Conservation (phyloP, 2,888 invertebrate species). For the Xestia sexstrigata region DNA sequence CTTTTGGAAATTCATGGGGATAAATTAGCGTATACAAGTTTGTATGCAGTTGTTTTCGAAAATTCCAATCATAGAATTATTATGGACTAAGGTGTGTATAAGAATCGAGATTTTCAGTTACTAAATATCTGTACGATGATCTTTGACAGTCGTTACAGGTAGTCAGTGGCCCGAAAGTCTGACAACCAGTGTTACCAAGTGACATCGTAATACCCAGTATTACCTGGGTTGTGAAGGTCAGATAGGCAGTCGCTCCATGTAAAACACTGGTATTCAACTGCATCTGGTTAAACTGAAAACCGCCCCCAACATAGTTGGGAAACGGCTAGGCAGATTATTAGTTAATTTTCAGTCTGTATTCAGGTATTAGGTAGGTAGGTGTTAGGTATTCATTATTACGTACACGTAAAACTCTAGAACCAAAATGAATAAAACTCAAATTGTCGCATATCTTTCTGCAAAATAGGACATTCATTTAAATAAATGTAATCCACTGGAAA, state of each 20-base stretch:
- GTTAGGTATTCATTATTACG: neutral
- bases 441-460: neutral
- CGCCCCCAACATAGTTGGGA: neutral
- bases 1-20: neutral
- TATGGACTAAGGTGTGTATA: neutral
- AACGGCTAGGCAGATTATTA: too few species aligned
- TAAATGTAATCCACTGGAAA: slow-evolving; percentile 28
- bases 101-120: neutral
- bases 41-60: neutral
- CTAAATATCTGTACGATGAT: too few species aligned
- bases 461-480: slow-evolving; percentile 34
- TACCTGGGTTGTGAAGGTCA: too few species aligned
- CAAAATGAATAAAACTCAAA: neutral
- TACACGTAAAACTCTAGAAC: neutral
- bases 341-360: neutral
- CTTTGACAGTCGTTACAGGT: too few species aligned
- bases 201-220: too few species aligned
- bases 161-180: too few species aligned
- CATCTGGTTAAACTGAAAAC: too few species aligned
- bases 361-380: too few species aligned
- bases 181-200: too few species aligned
- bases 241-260: too few species aligned
- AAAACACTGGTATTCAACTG: too few species aligned
- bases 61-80: neutral
- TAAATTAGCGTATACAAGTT: neutral